A percentile compares a stretch with the other conserved stretches of the same genome.
Conservation (phyloP, 2,113 vertebrate genomes). For the Passer domesticus region DNA sequence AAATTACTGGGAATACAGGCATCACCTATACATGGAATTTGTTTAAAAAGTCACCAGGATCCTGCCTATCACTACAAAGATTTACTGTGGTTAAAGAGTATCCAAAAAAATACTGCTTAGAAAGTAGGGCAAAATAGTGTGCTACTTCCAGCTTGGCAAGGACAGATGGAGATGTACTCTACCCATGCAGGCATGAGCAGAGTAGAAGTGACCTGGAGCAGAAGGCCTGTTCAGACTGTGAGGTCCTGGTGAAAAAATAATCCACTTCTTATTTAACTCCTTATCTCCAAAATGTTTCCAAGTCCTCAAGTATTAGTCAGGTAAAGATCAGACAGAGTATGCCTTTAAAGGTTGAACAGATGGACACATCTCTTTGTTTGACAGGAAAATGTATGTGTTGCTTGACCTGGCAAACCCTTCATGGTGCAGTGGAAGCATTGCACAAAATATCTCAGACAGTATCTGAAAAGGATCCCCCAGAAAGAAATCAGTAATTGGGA, state of each 20-base stretch:
- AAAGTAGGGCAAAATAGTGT: slow-evolving; percentile 8
- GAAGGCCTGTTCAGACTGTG: slow-evolving; percentile 11
- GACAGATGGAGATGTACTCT: slow-evolving; percentile 33
- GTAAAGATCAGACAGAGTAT: background rate
- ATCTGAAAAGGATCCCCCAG: background rate
- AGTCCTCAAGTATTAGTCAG: background rate
- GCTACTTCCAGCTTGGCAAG: background rate
- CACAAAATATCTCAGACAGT: background rate
- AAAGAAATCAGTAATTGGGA: background rate
- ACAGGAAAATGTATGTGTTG: slow-evolving; percentile 26
- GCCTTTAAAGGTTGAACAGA: slow-evolving; percentile 27
- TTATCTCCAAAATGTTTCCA: background rate
- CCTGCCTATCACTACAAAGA: background rate
- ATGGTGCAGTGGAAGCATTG: background rate
- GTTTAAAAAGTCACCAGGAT: background rate
- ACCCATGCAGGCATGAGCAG: background rate
- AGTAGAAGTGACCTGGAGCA: slow-evolving; percentile 54
- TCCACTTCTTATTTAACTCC: slow-evolving; percentile 14
- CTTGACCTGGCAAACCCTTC: background rate
- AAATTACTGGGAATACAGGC: background rate
- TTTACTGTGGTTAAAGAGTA: background rate
- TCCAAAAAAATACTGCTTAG: background rate
- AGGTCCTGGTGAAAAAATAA: background rate
- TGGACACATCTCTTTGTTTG: slow-evolving; percentile 38
- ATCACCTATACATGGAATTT: background rate